Percentiles rank a stretch among this genome's conserved stretches.
These are phyloP conservation scores for Apodemia duryi DNA, from an alignment of 2,888 invertebrate genomes.

Conservation along the genomic window DNA sequence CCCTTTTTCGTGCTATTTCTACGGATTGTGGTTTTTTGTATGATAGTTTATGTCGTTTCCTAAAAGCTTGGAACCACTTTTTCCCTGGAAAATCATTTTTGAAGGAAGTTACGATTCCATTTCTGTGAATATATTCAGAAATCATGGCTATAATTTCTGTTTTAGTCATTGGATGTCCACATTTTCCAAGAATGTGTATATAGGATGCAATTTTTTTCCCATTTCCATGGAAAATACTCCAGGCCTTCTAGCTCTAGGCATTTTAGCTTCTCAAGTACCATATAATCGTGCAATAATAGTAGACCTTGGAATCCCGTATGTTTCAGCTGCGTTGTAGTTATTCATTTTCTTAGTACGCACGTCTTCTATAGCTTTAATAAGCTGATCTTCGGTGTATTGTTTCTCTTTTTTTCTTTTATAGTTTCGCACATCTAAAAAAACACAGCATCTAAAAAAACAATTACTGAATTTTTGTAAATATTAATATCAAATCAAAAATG, in stretches of 20 bases:
- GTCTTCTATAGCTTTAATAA: constrained; percentile 23
- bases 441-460: constrained; percentile 18
- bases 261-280: constrained; percentile 2
- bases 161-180: constrained; percentile 5
- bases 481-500: not conserved
- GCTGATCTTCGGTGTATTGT: constrained; percentile 23
- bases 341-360: constrained; percentile 22
- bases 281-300: not conserved
- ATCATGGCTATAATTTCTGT: constrained; percentile 3
- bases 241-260: constrained; percentile 6
- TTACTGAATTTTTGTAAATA: not conserved
- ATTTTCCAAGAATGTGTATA: constrained; percentile 10
- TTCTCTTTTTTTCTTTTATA: constrained; percentile 25
- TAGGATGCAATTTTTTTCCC: constrained; percentile 1
- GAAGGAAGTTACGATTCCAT: not conserved
- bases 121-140: constrained; percentile 11
- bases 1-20: constrained; percentile 4
- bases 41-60: not conserved
- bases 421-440: constrained; percentile 20
- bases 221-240: not conserved
- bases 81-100: not conserved
- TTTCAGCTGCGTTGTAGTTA: not conserved
- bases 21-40: constrained; percentile 6
- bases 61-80: not conserved
- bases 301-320: constrained; percentile 5